Evolutionary conservation across 2,888 invertebrate species (phyloP).

Genomic region (Tortricodes alternella): DNA sequence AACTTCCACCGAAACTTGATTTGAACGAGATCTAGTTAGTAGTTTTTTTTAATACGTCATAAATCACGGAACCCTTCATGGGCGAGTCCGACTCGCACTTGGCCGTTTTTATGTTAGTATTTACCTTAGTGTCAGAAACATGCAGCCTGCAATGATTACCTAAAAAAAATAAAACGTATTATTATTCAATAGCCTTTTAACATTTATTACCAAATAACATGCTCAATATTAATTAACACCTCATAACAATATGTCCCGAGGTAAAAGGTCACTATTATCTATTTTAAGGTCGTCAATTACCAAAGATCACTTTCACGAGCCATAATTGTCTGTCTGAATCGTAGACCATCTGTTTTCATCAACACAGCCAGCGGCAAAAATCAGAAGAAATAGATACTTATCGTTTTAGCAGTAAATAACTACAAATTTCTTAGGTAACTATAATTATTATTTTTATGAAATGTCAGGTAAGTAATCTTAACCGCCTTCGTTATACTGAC

Average conservation of each 20-base stretch:
- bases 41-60: no score
- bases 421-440: constrained; percentile 12
- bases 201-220: neutral
- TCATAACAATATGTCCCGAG: constrained; percentile 10
- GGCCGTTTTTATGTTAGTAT: no score
- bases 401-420: neutral
- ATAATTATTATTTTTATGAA: constrained; percentile 17
- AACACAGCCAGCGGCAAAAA: constrained; percentile 1
- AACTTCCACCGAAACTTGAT: no score
- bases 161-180: constrained; percentile 4
- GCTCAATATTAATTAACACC: neutral
- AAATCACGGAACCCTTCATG: no score
- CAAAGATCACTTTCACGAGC: constrained; percentile 8
- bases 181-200: neutral
- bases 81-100: no score
- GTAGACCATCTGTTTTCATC: neutral
- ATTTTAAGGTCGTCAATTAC: constrained; percentile 15
- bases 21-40: no score
- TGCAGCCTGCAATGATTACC: neutral
- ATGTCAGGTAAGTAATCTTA: constrained; percentile 16
- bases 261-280: no score
- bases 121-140: neutral
- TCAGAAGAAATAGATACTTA: constrained; percentile 1
- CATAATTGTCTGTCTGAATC: constrained; percentile 6
- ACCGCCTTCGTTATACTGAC: neutral